Evolutionary conservation across 2,113 vertebrate genomes (phyloP), one percentile per base, ranked within the genome.

Genomic region (Sinocyclocheilus grahami): DNA sequence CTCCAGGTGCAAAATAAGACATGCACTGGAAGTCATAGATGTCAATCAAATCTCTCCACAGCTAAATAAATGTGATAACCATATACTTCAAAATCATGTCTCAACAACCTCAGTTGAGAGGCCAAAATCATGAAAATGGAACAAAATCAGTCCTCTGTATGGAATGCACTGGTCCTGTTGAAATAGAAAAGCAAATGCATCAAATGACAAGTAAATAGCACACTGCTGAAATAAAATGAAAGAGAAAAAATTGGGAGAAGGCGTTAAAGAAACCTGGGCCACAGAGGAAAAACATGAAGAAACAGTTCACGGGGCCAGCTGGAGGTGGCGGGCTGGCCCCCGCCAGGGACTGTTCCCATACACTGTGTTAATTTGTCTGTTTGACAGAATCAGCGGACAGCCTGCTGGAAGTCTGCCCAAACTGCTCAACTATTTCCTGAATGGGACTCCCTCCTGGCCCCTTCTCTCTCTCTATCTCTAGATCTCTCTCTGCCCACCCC

Each of bases 321-420:
- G 79, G 91, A 90, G 94, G 92, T 92, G 92, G 90, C 87, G 90
- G 72, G 22, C 4, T 82, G 87, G 89, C 88, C 90, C 92, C 91
- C 67, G 91, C 92, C 91, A 89, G 67, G 78, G 80, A 30, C 84
- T 91, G 92, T 93, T 93, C 88, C 91, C 75, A 86, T 89, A 91
- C 69, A 92, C 89, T 93, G 89, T 27, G 88, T 88, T 92, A 91
- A 92, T 91, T 87, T 87, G 90, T 94, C 92, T 91, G 89, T 88
- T 93, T 93, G 92, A 91, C 83, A 86, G 92, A 87, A 86, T 87
- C 72, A 84, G 88, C 72, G 18, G 87, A 92, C 89, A 93, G 88
- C 84, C 82, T 80, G 76, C 90, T 91, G 93, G 92, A 91, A 62
- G 53, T 46, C 13, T 87, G 92, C 92, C 93, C 79, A 3, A 90